Conservation (phyloP, 1,140 invertebrate genomes). For the Ruditapes philippinarum region DNA sequence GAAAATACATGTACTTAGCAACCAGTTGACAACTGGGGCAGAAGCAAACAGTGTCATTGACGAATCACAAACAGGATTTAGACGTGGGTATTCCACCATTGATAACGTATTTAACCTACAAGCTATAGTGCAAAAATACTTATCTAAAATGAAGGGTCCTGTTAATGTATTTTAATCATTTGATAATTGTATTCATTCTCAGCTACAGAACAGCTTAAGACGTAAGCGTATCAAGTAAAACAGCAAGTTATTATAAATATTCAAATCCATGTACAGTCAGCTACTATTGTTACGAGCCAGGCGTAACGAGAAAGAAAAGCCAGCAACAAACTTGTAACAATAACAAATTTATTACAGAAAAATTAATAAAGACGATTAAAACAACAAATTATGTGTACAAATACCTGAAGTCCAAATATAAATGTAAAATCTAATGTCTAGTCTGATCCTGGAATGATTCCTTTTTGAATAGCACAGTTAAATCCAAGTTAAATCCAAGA, state of each 20-base stretch:
- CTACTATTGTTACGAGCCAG: no score
- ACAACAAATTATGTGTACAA: no score
- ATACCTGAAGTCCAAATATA: no score
- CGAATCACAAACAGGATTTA: conserved; percentile 54
- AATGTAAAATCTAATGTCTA: no score
- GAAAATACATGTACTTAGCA: conserved; percentile 23
- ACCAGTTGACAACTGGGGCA: not conserved
- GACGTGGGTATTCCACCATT: conserved; percentile 5
- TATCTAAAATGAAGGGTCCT: conserved; percentile 11
- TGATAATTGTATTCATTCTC: conserved; percentile 16
- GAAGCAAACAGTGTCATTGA: conserved; percentile 33
- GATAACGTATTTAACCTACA: conserved; percentile 63
- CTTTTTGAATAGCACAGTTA: no score
- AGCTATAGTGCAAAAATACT: conserved; percentile 50
- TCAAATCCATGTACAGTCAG: conserved; percentile 41
- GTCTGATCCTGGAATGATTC: no score
- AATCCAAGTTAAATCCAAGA: no score
- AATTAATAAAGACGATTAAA: no score
- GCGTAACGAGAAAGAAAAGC: no score
- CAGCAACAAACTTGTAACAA: no score
- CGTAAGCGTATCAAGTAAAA: conserved; percentile 13
- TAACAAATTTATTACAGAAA: no score
- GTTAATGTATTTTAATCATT: conserved; percentile 51
- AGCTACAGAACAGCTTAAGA: not conserved
- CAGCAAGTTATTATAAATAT: conserved; percentile 22